Base-by-base conservation (phyloP, 2,797 vertebrate genomes). In the Dryobates pubescens region DNA sequence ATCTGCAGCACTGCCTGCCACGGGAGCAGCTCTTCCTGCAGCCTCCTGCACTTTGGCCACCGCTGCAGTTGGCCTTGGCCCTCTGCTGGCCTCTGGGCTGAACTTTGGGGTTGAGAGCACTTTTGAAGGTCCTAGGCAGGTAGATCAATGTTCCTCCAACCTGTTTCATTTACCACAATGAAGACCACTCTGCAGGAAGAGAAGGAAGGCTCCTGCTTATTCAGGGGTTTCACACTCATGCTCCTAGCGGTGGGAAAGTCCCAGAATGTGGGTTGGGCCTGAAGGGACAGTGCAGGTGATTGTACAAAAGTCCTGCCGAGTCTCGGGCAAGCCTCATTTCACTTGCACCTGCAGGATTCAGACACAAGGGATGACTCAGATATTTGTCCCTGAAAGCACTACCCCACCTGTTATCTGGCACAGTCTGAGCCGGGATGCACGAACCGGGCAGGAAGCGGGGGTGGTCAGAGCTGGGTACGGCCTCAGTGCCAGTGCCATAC, bases 241-340 rank as follows among this genome's bases (percentile, higher is more conserved):
- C 88, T 79, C 95, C 90, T 95, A 43, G 54, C 29, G 13, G 51
- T 95, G 92, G 92, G 94, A 94, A 96, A 96, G 61, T 71, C 93
- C 93, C 92, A 94, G 85, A 92, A 64, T 0, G 27, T 73, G 73
- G 45, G 73, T 24, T 78, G 64, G 64, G 65, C 62, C 65, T 79
- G 53, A 91, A 91, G 54, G 49, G 32, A 79, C 80, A 58, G 36
- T 1, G 4, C 41, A 89, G 87, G 87, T 93, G 85, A 79, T 92
- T 86, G 87, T 83, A 83, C 10, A 47, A 22, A 89, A 89, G 64
- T 79, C 82, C 49, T 65, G 13, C 56, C 27, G 67, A 49, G 53
- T 75, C n/a, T 67, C 41, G 18, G 12, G 20, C 71, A 89, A 78
- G 29, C 10, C 14, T 84, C 5, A 56, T 86, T 89, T 79, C 61